phyloP scores from a whole-genome alignment of 2,888 invertebrate genomes.

The Furcula furcula region DNA sequence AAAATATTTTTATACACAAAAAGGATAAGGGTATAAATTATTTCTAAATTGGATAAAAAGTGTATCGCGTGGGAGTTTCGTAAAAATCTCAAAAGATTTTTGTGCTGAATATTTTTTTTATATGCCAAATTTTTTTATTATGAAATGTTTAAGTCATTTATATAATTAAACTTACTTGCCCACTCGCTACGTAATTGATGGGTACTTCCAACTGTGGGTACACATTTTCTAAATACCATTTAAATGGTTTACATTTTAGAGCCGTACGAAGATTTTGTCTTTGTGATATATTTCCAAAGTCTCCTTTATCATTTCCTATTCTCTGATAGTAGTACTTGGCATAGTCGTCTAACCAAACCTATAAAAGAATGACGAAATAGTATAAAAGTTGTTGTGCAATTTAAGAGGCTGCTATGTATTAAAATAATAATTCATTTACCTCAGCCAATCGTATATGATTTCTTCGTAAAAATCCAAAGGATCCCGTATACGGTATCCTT shows the following conservation, averaged over 20 bases:
- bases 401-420: too few species aligned
- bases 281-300: conserved; percentile 93
- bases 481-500: conserved; percentile 95
- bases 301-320: conserved; percentile 94
- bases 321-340: conserved; percentile 98
- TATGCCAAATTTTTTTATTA: not conserved
- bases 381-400: too few species aligned
- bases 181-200: conserved; percentile 94
- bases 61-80: not conserved
- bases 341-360: conserved; percentile 97
- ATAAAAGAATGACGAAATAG: not conserved
- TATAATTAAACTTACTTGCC: conserved; percentile 87
- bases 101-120: not conserved
- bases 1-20: not conserved
- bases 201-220: conserved; percentile 98
- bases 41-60: not conserved
- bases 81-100: not conserved
- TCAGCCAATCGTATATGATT: conserved; percentile 97
- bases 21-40: not conserved
- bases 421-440: conserved; percentile 47
- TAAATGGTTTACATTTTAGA: conserved; percentile 95
- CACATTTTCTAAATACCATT: conserved; percentile 97
- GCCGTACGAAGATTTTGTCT: conserved; percentile 89
- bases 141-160: too few species aligned
- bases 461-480: conserved; percentile 91